phyloP scores from a whole-genome alignment of 2,113 vertebrate genomes.

The Colistium nudipinnis region DNA sequence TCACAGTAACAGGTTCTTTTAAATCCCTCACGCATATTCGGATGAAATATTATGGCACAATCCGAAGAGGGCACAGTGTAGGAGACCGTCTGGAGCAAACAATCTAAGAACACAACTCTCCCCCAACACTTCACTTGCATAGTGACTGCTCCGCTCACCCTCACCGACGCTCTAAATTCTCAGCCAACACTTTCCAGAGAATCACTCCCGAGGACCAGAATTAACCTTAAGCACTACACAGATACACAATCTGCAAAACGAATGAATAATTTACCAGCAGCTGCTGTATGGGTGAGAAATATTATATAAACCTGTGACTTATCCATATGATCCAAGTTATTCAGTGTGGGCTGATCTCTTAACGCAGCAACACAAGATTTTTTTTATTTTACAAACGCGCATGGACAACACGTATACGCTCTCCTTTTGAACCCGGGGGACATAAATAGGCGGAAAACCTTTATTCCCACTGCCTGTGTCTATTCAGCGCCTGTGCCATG shows the following conservation, averaged over 20 bases:
- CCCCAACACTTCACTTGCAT: not conserved
- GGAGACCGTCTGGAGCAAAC: conserved; percentile 20
- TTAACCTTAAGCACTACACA: conserved; percentile 32
- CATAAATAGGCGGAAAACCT: conserved; percentile 50
- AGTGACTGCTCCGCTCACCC: not conserved
- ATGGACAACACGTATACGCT: conserved; percentile 56
- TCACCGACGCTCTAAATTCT: not conserved
- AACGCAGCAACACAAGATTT: too few relatives aligned
- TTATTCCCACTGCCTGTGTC: conserved; percentile 43
- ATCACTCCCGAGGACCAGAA: not conserved
- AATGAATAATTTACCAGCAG: conserved; percentile 52
- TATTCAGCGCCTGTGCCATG: conserved; percentile 66
- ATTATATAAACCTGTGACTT: conserved; percentile 13
- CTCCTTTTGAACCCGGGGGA: conserved; percentile 28
- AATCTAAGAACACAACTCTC: not conserved
- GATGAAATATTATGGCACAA: conserved; percentile 1
- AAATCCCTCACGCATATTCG: conserved; percentile 14
- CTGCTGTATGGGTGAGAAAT: conserved; percentile 34
- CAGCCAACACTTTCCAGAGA: not conserved
- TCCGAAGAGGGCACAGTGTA: not conserved
- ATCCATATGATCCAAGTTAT: conserved; percentile 27
- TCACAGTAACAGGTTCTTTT: not conserved
- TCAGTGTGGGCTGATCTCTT: conserved; percentile 41
- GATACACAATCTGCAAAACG: conserved; percentile 36
- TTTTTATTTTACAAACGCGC: too few relatives aligned